Percentiles rank a stretch among this genome's conserved stretches.
These are phyloP conservation scores for Tillus elongatus DNA, from an alignment of 2,888 invertebrate species.

Conservation along the genomic window DNA sequence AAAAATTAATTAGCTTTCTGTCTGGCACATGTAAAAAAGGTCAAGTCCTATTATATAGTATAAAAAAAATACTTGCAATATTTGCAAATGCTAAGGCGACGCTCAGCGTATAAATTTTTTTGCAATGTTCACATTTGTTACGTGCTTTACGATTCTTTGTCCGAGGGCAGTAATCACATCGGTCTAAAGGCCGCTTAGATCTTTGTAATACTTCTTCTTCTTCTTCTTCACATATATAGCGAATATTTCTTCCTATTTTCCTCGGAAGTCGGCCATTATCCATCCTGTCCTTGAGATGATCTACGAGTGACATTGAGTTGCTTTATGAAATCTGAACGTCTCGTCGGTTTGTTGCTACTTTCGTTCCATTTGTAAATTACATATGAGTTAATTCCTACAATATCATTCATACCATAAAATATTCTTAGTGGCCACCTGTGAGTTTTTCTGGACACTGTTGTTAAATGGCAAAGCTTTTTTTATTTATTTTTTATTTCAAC, in stretches of 20 bases:
- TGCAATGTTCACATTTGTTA: slow-evolving; percentile 8
- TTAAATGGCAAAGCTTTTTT: slow-evolving; percentile 8
- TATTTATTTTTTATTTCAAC: too few relatives aligned
- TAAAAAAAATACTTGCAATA: slow-evolving; percentile 8
- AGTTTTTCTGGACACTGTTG: slow-evolving; percentile 11
- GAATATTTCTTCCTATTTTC: slow-evolving; percentile 6
- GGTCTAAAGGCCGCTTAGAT: slow-evolving; percentile 1
- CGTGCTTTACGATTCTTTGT: too few relatives aligned
- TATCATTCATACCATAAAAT: too few relatives aligned
- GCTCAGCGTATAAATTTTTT: too few relatives aligned
- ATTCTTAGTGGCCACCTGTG: slow-evolving; percentile 11
- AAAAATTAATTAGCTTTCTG: too few relatives aligned
- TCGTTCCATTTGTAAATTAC: slow-evolving; percentile 10
- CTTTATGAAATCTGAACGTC: slow-evolving; percentile 8
- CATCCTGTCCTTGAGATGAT: slow-evolving; percentile 8
- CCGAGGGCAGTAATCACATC: slow-evolving; percentile 6
- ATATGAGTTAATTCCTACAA: slow-evolving; percentile 10
- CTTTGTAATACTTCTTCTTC: slow-evolving; percentile 2
- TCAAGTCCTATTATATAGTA: too few relatives aligned
- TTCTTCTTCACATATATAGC: too few relatives aligned
- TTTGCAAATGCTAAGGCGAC: slow-evolving; percentile 8
- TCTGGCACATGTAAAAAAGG: too few relatives aligned
- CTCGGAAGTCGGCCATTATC: slow-evolving; percentile 10
- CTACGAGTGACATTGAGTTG: slow-evolving; percentile 7
- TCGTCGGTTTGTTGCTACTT: not conserved